A percentile compares a stretch with the other conserved stretches of the same genome.
Conservation (phyloP, 2,113 vertebrate species). For the cat (Felis catus) region F.catus_Fca126_mat1.0 CM031418.1:93140501-93141000, state of each 20-base stretch:
- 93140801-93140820: conserved; percentile 58
- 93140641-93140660: not conserved
- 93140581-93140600: not conserved
- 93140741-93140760: not conserved
- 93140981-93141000: not conserved
- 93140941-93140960: not conserved
- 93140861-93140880: not conserved
- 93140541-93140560: not conserved
- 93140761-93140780: not conserved
- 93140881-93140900: not conserved
- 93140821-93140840: not conserved
- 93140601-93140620: not conserved
- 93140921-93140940: not conserved
- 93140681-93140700: not conserved
- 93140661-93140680: not conserved
- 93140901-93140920: not conserved
- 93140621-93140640: not conserved
- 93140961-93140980: not conserved
- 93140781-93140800: not conserved
- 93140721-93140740: conserved; percentile 9
- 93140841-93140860: not conserved
- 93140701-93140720: not conserved
- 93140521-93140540: not conserved
- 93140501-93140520: conserved; percentile 1
- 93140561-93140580: not conserved